Percentiles rank a stretch among this genome's conserved stretches.
Conservation (phyloP, 2,888 invertebrate species). For the Synanthedon andrenaeformis region DNA sequence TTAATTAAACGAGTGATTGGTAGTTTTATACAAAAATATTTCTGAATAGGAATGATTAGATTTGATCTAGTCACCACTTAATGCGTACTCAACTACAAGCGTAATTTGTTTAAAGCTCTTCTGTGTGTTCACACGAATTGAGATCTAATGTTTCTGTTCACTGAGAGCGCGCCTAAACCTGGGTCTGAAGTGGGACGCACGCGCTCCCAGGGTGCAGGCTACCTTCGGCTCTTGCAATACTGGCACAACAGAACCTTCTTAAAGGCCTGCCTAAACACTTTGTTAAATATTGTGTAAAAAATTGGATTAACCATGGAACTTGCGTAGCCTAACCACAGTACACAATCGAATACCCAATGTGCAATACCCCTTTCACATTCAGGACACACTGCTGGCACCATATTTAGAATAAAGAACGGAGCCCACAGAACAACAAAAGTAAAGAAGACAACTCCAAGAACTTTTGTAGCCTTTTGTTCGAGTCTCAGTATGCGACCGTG, state of each 20-base stretch:
- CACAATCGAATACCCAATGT: constrained; percentile 85
- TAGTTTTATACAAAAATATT: not conserved
- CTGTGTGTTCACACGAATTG: constrained; percentile 46
- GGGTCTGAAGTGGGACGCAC: constrained; percentile 58
- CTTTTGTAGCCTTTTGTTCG: constrained; percentile 97
- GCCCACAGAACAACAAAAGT: constrained; percentile 95
- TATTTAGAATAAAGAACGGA: constrained; percentile 93
- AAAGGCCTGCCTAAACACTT: constrained; percentile 91
- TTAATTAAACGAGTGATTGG: not conserved
- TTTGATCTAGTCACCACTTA: not conserved
- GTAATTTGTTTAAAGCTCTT: constrained; percentile 24
- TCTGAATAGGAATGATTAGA: not conserved
- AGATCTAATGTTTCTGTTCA: constrained; percentile 54
- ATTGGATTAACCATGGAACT: constrained; percentile 96
- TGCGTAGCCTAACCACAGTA: constrained; percentile 93
- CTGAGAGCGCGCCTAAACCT: constrained; percentile 60
- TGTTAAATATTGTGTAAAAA: constrained; percentile 96
- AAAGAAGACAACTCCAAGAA: constrained; percentile 93
- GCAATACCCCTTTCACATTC: constrained; percentile 82
- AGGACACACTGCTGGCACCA: constrained; percentile 85
- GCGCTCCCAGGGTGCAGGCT: constrained; percentile 68
- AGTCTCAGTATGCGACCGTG: constrained; percentile 87
- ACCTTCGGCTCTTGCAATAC: constrained; percentile 69
- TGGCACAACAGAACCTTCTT: constrained; percentile 86
- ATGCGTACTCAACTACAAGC: not conserved